Conservation (phyloP, 2,113 vertebrate genomes). For the Pelecanoides urinatrix region DNA sequence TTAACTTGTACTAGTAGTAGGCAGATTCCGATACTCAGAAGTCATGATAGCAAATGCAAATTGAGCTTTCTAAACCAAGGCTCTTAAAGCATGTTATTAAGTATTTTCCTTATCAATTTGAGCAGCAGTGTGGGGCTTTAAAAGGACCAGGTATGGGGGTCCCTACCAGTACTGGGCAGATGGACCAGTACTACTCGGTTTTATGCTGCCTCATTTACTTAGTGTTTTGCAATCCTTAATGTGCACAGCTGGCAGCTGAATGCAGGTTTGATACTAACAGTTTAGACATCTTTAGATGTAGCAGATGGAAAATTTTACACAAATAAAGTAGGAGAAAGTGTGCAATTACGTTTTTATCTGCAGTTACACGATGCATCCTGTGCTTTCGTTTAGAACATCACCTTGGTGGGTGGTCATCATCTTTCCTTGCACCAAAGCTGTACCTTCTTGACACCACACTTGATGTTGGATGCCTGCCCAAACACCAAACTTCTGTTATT, state of each 20-base stretch:
- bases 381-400: constrained; percentile 78
- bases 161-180: constrained; percentile 82
- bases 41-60: constrained; percentile 75
- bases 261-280: constrained; percentile 89
- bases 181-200: constrained; percentile 83
- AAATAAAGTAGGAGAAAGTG: constrained; percentile 90
- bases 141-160: constrained; percentile 80
- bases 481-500: constrained; percentile 76
- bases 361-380: constrained; percentile 78
- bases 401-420: constrained; percentile 83
- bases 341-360: constrained; percentile 87
- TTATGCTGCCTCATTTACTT: constrained; percentile 86
- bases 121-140: constrained; percentile 69
- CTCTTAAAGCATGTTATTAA: constrained; percentile 69
- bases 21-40: constrained; percentile 68
- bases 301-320: constrained; percentile 90
- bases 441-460: constrained; percentile 79
- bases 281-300: constrained; percentile 90
- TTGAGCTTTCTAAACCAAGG: constrained; percentile 65
- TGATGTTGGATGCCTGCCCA: constrained; percentile 73
- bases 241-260: constrained; percentile 89
- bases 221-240: constrained; percentile 87
- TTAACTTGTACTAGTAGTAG: constrained; percentile 68
- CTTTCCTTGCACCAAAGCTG: constrained; percentile 65
- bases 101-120: constrained; percentile 70